A percentile compares a stretch with the other conserved stretches of the same genome.
phyloP scores from a whole-genome alignment of 2,113 vertebrate species.

The Vanacampus margaritifer region DNA sequence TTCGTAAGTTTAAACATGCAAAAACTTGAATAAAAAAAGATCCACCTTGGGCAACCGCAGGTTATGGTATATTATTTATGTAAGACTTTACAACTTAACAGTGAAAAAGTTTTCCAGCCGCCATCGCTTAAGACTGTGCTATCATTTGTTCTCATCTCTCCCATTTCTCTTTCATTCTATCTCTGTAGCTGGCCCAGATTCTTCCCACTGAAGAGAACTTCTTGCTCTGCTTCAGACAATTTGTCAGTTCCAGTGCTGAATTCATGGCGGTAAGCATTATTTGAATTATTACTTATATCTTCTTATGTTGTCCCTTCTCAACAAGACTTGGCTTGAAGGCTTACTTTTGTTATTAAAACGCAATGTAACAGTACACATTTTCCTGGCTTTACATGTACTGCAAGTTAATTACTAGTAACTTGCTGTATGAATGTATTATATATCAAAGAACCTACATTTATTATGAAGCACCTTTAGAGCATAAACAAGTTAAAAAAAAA shows the following conservation, averaged over 20 bases:
- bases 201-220: conserved; percentile 98
- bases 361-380: background rate
- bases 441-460: background rate
- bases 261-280: conserved; percentile 90
- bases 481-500: background rate
- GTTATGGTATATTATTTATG: conserved; percentile 51
- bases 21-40: conserved; percentile 15
- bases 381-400: background rate
- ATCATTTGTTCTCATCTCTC: conserved; percentile 41
- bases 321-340: background rate
- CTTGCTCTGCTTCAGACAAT: conserved; percentile 93
- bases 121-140: conserved; percentile 11
- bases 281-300: background rate
- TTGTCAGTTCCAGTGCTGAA: conserved; percentile 90
- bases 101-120: conserved; percentile 37
- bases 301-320: background rate
- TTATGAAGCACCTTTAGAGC: background rate
- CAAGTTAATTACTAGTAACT: background rate
- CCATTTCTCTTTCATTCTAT: conserved; percentile 40
- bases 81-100: conserved; percentile 22
- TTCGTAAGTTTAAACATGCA: conserved; percentile 1
- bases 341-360: background rate
- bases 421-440: background rate
- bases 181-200: conserved; percentile 90
- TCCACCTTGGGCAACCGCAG: conserved; percentile 15